These are phyloP conservation scores for Melopsittacus undulatus DNA, from an alignment of 2,797 vertebrate genomes.

Conservation along the genomic window DNA sequence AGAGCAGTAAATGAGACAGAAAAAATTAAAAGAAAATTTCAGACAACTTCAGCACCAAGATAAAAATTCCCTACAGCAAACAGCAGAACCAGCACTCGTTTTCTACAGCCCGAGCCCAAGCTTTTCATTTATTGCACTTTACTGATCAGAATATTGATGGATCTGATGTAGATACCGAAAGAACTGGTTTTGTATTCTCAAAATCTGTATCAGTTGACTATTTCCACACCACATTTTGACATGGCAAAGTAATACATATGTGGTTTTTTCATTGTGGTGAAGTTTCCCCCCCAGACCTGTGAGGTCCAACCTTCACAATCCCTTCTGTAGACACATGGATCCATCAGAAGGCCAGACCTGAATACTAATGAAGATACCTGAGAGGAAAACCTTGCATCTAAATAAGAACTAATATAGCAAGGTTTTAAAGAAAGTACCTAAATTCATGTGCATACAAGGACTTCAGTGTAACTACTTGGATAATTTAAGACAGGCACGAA, in stretches of 20 bases:
- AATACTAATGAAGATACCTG: neutral
- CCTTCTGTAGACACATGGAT: neutral
- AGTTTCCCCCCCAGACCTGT: neutral
- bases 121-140: constrained; percentile 32
- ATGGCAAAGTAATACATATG: constrained; percentile 20
- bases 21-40: constrained; percentile 82
- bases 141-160: constrained; percentile 52
- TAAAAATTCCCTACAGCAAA: constrained; percentile 75
- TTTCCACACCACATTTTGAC: neutral
- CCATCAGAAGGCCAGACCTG: neutral
- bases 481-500: neutral
- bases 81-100: constrained; percentile 57
- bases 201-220: constrained; percentile 11
- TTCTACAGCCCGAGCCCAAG: constrained; percentile 60
- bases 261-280: neutral
- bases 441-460: neutral
- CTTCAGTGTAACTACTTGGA: neutral
- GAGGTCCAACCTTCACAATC: rapidly evolving
- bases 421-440: neutral
- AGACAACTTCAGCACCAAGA: constrained; percentile 81
- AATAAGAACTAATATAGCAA: constrained; percentile 20
- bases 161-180: constrained; percentile 52
- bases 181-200: constrained; percentile 1
- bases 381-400: constrained; percentile 24
- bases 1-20: constrained; percentile 79